Evolutionary conservation across 2,797 vertebrate species (phyloP).

Genomic region (Crenichthys baileyi): DNA sequence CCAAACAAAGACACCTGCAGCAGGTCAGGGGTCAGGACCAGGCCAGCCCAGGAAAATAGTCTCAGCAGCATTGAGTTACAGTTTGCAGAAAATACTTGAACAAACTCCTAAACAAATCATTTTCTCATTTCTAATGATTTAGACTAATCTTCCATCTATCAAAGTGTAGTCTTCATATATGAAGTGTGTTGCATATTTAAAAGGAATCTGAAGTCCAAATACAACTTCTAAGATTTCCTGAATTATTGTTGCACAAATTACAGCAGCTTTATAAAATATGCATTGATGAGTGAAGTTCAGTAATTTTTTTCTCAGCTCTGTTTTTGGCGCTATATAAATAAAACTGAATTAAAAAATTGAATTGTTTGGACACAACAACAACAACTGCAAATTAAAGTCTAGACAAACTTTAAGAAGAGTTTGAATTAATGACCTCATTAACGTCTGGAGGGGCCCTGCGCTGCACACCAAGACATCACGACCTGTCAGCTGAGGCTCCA

Average conservation of each 20-base stretch:
- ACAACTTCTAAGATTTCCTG: neutral
- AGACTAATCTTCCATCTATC: neutral
- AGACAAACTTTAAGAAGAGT: neutral
- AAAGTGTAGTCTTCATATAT: neutral
- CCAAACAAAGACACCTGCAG: conserved; percentile 41
- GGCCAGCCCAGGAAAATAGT: neutral
- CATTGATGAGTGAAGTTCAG: neutral
- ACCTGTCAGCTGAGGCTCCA: conserved; percentile 24
- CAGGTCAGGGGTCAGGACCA: conserved; percentile 19
- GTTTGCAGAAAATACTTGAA: neutral
- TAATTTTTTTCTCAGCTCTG: too few relatives aligned
- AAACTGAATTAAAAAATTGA: too few relatives aligned
- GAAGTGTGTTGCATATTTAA: neutral
- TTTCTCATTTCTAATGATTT: neutral
- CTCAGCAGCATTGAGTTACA: neutral
- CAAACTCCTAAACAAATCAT: neutral
- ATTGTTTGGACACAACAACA: neutral
- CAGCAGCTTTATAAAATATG: neutral
- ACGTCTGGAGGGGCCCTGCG: conserved; percentile 27
- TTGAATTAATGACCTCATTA: conserved; percentile 29
- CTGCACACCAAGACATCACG: conserved; percentile 6
- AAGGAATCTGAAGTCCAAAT: neutral
- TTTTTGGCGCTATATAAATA: too few relatives aligned
- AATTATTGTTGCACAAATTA: neutral
- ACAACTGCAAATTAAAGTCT: neutral